Conservation (phyloP, 1,140 invertebrate species). For the Chymomyza costata region DNA sequence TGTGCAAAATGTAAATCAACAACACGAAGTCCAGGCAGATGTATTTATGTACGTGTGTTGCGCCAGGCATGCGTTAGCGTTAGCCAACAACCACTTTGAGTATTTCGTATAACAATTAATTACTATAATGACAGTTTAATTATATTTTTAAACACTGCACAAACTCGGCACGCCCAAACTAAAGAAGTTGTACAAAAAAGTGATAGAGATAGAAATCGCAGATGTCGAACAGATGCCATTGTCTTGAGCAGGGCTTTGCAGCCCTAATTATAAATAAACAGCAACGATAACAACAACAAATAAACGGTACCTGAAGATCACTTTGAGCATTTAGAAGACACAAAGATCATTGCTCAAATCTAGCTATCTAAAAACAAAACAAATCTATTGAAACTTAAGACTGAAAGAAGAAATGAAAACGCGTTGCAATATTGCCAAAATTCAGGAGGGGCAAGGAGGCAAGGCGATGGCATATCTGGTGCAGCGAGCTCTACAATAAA, state of each 20-base stretch:
- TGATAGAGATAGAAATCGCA: conserved; percentile 13
- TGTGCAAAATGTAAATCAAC: too few species aligned
- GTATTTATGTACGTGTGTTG: too few species aligned
- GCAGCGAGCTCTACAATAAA: conserved; percentile 6
- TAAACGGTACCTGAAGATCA: conserved; percentile 69
- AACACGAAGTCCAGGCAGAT: too few species aligned
- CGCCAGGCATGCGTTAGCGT: too few species aligned
- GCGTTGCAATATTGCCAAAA: conserved; percentile 43
- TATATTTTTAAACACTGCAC: too few species aligned
- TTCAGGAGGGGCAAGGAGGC: conserved; percentile 10
- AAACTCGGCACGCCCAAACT: conserved; percentile 35
- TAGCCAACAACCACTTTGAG: too few species aligned
- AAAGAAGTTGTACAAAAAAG: conserved; percentile 33
- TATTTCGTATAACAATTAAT: too few species aligned
- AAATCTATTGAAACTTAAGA: conserved; percentile 50
- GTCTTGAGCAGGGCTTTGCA: too few species aligned
- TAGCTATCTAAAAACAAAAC: conserved; percentile 37
- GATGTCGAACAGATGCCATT: too few species aligned
- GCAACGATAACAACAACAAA: conserved; percentile 46
- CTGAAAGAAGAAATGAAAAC: conserved; percentile 27
- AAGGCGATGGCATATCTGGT: too few species aligned
- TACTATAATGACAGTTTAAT: too few species aligned
- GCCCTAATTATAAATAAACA: conserved; percentile 16
- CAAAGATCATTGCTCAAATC: conserved; percentile 56
- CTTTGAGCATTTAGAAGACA: conserved; percentile 60